A percentile compares a stretch with the other conserved stretches of the same genome.
Conservation (phyloP, 2,888 invertebrate species). For the Lasioglossum zephyrum region DNA sequence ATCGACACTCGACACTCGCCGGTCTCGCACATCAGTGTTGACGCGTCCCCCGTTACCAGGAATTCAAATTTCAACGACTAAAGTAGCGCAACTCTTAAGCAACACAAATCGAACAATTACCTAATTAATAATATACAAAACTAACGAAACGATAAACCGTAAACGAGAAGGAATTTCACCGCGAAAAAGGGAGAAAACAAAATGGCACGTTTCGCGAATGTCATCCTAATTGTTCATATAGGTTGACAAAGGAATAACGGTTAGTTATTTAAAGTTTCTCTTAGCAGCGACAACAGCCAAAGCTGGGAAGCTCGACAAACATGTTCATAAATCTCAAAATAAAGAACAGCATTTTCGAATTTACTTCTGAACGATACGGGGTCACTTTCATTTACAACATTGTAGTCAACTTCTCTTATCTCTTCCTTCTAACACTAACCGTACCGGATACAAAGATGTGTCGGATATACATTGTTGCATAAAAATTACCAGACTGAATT, state of each 20-base stretch:
- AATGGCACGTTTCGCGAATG: not conserved
- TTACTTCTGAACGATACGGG: not conserved
- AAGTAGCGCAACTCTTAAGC: not conserved
- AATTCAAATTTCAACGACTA: not conserved
- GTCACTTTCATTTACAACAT: not conserved
- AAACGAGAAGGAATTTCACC: too few species aligned
- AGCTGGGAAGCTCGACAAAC: not conserved
- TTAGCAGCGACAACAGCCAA: constrained; percentile 6
- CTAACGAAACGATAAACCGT: not conserved
- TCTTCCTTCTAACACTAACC: too few species aligned
- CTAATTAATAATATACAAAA: not conserved
- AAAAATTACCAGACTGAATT: too few species aligned
- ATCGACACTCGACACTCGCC: not conserved
- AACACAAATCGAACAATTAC: not conserved
- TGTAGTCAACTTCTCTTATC: not conserved
- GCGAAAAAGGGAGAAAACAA: not conserved
- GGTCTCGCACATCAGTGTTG: not conserved
- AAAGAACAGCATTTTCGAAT: constrained; percentile 17
- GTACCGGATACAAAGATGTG: too few species aligned
- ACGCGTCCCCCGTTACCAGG: not conserved
- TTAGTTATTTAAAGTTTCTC: constrained; percentile 40
- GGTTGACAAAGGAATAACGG: constrained; percentile 39
- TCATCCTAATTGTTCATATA: constrained; percentile 22
- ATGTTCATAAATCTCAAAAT: constrained; percentile 25
- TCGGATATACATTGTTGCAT: too few species aligned